Base-by-base conservation (phyloP, 2,113 vertebrate species). In the Muntiacus reevesi region DNA sequence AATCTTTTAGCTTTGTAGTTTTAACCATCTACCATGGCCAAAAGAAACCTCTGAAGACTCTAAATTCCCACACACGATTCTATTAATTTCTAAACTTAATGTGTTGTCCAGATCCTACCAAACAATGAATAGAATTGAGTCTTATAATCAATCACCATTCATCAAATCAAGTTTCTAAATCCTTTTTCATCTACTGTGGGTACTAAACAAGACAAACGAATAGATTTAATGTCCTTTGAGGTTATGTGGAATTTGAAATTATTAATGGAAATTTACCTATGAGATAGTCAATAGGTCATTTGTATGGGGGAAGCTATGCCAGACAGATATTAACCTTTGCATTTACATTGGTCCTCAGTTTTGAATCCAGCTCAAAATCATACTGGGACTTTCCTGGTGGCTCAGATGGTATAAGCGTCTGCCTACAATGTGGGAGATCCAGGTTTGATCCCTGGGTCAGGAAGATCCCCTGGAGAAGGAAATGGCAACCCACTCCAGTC, bases 251-350 rank as follows among this genome's bases (percentile, higher is more conserved):
- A 96, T 95, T 97, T 95, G 96, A 97, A 91, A 67, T 45, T 94
- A 89, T 74, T 93, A 92, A 94, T 84, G 91, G 67, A 40, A 87
- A 45, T 95, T 97, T 96, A 82, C 40, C 76, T 84, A 50, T 67
- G 85, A 88, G 27, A 91, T 97, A 84, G 84, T 93, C 96, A 92
- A 74, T 96, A 96, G 95, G 95, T 92, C 89, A 50, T 95, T 88
- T 97, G 86, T 83, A 45, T 95, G 83, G 50, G 91, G 83, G 23
- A 94, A 97, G 50, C n/a, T 83, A 74, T 87, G 40, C 36, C 87
- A 96, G 95, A 94, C 82, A 84, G 79, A 71, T 96, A 97, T 59
- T 78, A 84, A 95, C 87, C 33, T 92, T 87, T 85, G 52, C 43
- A 71, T 94, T 59, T 96, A 30, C 52, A 74, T 93, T 89, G 45